Evolutionary conservation across 2,888 invertebrate species (phyloP), one percentile per base, ranked within the genome.

Genomic region (Masnerella sp.): DNA sequence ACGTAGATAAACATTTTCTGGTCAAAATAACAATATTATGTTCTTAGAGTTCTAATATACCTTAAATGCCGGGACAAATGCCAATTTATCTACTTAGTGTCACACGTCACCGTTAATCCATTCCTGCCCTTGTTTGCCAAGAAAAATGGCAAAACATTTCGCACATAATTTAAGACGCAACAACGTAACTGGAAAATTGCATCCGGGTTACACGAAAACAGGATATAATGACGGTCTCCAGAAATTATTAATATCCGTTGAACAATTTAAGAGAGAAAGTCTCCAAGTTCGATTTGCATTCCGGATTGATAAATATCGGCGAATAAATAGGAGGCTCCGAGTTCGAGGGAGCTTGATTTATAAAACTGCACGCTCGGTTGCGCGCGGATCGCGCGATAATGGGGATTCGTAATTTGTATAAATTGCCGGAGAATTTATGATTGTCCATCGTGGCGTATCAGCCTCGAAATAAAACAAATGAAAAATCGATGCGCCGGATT

Each of bases 361-460:
- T 80, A 78, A 77, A 78, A 78, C 77, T 70, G 67, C 69, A 65
- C 36, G 58, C 25, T 62, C 64, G 68, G 75, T 76, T 70, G 77
- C 74, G 71, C 68, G 69, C 56, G 59, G 61, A 65, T 64, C 69
- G 77, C 51, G 73, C 69, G 79, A 80, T 82, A 82, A 84, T 82
- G 80, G 79, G 74, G 75, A 78, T 76, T 68, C 67, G 78, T 80
- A 83, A 83, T 83, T 84, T 81, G 80, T 81, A 80, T 83, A 82
- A 83, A 83, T 83, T 81, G 76, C 73, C 22, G 9, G 51, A 45
- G 56, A 80, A 84, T 82, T 84, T 82, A 82, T 82, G 78, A 79
- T 79, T 74, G 65, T 77, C 67, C 75, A 69, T 70, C 70, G 64
- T 20, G 43, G 34, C 47, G 47, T 62, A 74, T 74, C 52, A 64